Conservation (phyloP, 2,797 vertebrate genomes). For the Enteromius fasciolatus region DNA sequence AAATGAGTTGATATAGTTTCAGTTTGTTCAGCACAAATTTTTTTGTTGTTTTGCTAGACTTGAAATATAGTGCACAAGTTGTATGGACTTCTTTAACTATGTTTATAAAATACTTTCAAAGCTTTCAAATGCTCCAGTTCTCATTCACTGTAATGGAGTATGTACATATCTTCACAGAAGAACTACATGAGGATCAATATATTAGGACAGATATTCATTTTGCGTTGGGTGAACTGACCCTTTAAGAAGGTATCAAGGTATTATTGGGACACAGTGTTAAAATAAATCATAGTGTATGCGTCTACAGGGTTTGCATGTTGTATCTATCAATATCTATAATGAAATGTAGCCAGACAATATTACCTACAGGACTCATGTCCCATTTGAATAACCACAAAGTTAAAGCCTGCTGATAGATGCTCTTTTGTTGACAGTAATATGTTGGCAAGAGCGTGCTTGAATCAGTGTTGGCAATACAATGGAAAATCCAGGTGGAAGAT, state of each 20-base stretch:
- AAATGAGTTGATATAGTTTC: background rate
- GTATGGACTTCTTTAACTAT: background rate
- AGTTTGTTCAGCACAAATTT: background rate
- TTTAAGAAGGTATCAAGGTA: background rate
- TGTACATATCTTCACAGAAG: background rate
- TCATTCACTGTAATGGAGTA: background rate
- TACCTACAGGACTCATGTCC: slow-evolving; percentile 12
- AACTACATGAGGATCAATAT: background rate
- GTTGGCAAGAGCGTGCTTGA: background rate
- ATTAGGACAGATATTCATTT: background rate
- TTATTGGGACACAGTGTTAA: background rate
- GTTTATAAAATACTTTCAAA: background rate
- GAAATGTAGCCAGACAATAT: slow-evolving; percentile 24
- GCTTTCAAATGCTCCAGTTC: background rate
- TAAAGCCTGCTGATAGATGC: slow-evolving; percentile 28
- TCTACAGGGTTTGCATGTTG: background rate
- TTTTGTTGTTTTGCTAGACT: background rate
- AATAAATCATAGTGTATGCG: background rate
- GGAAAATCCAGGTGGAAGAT: slow-evolving; percentile 45
- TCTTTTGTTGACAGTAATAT: slow-evolving; percentile 40
- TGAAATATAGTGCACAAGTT: background rate
- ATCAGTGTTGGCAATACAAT: slow-evolving; percentile 28
- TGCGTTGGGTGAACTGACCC: background rate
- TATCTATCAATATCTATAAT: slow-evolving; percentile 32
- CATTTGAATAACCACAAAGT: slow-evolving; percentile 30